phyloP scores from a whole-genome alignment of 1,140 invertebrate genomes.

The Papilio machaon region DNA sequence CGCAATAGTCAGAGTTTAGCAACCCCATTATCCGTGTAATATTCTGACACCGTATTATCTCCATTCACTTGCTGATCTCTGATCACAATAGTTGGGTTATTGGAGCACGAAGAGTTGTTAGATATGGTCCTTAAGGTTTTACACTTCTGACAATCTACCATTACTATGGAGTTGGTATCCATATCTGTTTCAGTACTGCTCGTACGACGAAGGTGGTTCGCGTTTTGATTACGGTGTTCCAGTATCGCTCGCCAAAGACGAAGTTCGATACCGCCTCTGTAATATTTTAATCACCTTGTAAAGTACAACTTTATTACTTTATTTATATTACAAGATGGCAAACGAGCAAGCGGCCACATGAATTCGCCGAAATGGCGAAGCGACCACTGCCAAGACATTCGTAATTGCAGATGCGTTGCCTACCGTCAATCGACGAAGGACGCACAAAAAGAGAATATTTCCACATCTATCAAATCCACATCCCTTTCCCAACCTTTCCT shows the following conservation, averaged over 20 bases:
- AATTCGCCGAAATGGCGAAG: too few species aligned
- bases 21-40: slow-evolving; percentile 62
- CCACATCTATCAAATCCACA: too few species aligned
- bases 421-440: too few species aligned
- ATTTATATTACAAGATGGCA: too few species aligned
- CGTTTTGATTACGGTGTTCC: slow-evolving; percentile 70
- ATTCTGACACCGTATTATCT: slow-evolving; percentile 55
- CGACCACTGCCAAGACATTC: too few species aligned
- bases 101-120: slow-evolving; percentile 56
- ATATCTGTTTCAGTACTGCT: slow-evolving; percentile 77
- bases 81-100: slow-evolving; percentile 70
- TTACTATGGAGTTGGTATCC: slow-evolving; percentile 74
- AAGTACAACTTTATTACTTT: not conserved
- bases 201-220: slow-evolving; percentile 54
- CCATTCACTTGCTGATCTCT: slow-evolving; percentile 65
- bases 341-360: too few species aligned
- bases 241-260: slow-evolving; percentile 82
- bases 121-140: slow-evolving; percentile 56
- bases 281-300: slow-evolving; percentile 35
- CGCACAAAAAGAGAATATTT: too few species aligned
- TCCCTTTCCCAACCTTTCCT: too few species aligned
- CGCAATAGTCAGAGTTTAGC: slow-evolving; percentile 76
- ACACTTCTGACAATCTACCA: slow-evolving; percentile 73
- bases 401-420: too few species aligned
- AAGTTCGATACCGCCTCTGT: slow-evolving; percentile 79